A percentile compares a stretch with the other conserved stretches of the same genome.
phyloP scores from a whole-genome alignment of 2,888 invertebrate species.

The Mesorhabditis belari region DNA sequence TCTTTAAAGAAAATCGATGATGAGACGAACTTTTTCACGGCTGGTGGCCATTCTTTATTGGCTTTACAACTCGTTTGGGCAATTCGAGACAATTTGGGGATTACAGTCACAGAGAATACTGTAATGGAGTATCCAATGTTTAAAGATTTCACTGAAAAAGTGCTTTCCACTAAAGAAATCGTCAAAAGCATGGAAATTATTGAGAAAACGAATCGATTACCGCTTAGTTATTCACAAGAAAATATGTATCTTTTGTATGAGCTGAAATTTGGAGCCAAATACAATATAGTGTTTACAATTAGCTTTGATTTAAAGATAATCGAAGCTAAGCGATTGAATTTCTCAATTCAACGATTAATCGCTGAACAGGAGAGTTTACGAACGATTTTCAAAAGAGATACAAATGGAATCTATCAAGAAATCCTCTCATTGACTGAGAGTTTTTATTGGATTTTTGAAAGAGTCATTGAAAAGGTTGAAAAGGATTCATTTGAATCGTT shows the following conservation, averaged over 20 bases:
- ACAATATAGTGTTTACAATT: slow-evolving; percentile 43
- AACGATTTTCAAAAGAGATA: slow-evolving; percentile 11
- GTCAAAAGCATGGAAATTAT: neutral
- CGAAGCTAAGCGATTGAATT: slow-evolving; percentile 8
- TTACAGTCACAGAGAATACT: slow-evolving; percentile 15
- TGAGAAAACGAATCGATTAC: slow-evolving; percentile 5
- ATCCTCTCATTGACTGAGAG: slow-evolving; percentile 31
- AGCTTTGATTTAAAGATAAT: slow-evolving; percentile 12
- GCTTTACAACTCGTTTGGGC: slow-evolving; percentile 43
- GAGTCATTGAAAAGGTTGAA: slow-evolving; percentile 6
- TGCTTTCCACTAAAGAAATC: neutral
- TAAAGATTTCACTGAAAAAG: slow-evolving; percentile 8
- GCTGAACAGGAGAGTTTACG: slow-evolving; percentile 30
- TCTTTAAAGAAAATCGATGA: slow-evolving; percentile 6
- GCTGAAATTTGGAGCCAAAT: slow-evolving; percentile 22
- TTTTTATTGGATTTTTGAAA: slow-evolving; percentile 15
- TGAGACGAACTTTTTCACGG: slow-evolving; percentile 31
- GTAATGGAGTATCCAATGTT: slow-evolving; percentile 34
- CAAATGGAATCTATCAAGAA: slow-evolving; percentile 10
- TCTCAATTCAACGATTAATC: slow-evolving; percentile 17
- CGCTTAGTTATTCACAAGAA: slow-evolving; percentile 37
- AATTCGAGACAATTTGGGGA: slow-evolving; percentile 18
- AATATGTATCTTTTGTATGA: slow-evolving; percentile 41
- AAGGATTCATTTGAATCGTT: no score
- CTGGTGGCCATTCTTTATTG: slow-evolving; percentile 46